Percentiles rank a stretch among this genome's conserved stretches.
Conservation (phyloP, 2,888 invertebrate species). For the Thymelicus acteon region DNA sequence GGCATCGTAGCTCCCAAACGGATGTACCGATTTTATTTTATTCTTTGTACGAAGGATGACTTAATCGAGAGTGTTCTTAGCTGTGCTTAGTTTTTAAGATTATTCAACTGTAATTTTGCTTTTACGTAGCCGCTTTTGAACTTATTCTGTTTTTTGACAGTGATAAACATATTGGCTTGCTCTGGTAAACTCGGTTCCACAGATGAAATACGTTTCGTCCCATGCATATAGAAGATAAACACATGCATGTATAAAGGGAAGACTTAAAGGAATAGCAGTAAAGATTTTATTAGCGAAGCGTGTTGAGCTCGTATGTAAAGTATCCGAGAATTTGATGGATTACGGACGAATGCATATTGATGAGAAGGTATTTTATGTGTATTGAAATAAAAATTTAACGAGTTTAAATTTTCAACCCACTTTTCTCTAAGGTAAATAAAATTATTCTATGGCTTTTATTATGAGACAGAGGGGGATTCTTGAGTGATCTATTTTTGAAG, state of each 20-base stretch:
- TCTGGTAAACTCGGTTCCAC: neutral
- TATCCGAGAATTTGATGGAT: slow-evolving; percentile 68
- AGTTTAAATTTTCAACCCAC: neutral
- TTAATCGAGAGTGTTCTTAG: no score
- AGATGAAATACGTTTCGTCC: neutral
- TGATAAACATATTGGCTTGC: neutral
- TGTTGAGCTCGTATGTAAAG: slow-evolving; percentile 64
- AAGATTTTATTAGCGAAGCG: slow-evolving; percentile 71
- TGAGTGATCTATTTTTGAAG: no score
- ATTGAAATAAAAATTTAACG: slow-evolving; percentile 9
- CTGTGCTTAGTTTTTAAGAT: no score
- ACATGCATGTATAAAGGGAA: slow-evolving; percentile 55
- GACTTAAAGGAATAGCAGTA: slow-evolving; percentile 71
- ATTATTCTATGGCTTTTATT: no score
- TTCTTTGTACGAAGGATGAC: no score
- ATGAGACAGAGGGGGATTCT: no score
- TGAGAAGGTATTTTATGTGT: slow-evolving; percentile 40
- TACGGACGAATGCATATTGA: slow-evolving; percentile 69
- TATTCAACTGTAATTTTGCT: no score
- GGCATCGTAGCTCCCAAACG: no score
- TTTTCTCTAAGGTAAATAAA: neutral
- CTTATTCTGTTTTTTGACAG: no score
- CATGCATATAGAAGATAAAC: slow-evolving; percentile 4
- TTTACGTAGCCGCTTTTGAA: no score
- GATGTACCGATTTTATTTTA: no score